Conservation (phyloP, 2,888 invertebrate species). For the Ichneumoninae sp. region DNA sequence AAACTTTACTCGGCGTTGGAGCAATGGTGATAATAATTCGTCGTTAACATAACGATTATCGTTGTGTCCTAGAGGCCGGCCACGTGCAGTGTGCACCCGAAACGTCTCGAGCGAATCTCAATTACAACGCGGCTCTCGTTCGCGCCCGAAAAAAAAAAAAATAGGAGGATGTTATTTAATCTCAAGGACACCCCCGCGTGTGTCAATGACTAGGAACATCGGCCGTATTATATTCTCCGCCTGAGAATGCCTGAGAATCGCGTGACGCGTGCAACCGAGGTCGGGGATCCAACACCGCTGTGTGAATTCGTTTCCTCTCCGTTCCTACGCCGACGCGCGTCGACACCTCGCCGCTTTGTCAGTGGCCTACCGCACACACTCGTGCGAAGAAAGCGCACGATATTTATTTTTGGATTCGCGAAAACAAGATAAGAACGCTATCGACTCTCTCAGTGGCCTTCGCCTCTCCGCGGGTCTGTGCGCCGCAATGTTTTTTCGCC, state of each 20-base stretch:
- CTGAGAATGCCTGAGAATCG: constrained; percentile 30
- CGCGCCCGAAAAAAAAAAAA: not conserved
- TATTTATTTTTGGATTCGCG: constrained; percentile 31
- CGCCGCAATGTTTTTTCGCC: constrained; percentile 30
- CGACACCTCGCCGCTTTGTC: constrained; percentile 28
- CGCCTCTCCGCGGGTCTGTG: constrained; percentile 28
- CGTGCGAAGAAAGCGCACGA: constrained; percentile 25
- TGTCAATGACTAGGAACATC: constrained; percentile 37
- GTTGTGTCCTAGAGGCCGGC: not conserved
- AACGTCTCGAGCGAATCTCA: not conserved
- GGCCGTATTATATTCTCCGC: constrained; percentile 15
- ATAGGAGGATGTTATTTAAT: constrained; percentile 2
- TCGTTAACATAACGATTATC: not conserved
- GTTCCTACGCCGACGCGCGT: constrained; percentile 14
- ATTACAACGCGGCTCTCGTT: not conserved
- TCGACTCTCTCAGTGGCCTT: constrained; percentile 19
- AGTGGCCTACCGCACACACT: not conserved
- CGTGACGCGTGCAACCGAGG: constrained; percentile 60
- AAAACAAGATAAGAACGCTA: constrained; percentile 54
- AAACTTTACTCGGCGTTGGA: not conserved
- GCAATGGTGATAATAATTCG: not conserved
- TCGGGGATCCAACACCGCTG: constrained; percentile 45
- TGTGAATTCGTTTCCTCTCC: constrained; percentile 23
- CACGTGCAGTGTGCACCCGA: not conserved
- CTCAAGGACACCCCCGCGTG: constrained; percentile 6